Evolutionary conservation across 2,797 vertebrate genomes (phyloP).

Genomic region (Myotis findleyi): DNA sequence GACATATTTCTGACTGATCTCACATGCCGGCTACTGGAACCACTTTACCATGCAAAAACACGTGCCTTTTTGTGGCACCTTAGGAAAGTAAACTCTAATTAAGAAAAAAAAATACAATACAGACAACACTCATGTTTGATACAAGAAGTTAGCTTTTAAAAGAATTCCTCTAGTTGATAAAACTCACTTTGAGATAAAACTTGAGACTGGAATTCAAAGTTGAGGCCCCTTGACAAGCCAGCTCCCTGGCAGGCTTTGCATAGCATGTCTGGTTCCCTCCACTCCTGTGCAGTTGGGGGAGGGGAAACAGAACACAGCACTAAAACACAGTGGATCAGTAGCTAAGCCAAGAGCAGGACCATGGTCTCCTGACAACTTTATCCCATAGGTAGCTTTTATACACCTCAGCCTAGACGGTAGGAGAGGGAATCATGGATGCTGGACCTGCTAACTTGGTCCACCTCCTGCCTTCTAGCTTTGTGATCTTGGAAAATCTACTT

Average conservation of each 20-base stretch:
- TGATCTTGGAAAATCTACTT: neutral
- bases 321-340: neutral
- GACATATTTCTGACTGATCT: conserved; percentile 31
- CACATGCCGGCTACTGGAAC: neutral
- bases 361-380: neutral
- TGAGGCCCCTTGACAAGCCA: neutral
- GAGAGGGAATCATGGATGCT: neutral
- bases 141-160: neutral
- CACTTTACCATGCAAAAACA: conserved; percentile 67
- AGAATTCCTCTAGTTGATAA: neutral
- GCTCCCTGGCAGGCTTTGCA: neutral
- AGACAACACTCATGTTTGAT: neutral
- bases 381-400: neutral
- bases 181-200: conserved; percentile 10
- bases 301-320: neutral
- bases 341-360: neutral
- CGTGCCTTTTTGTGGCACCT: conserved; percentile 44
- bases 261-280: neutral
- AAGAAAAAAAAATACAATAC: neutral
- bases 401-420: neutral
- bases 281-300: rapidly evolving
- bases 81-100: conserved; percentile 50
- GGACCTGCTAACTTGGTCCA: neutral
- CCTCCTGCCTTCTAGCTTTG: neutral
- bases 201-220: conserved; percentile 15